Conservation (phyloP, 2,113 vertebrate species). For the Miniopterus natalensis region DNA sequence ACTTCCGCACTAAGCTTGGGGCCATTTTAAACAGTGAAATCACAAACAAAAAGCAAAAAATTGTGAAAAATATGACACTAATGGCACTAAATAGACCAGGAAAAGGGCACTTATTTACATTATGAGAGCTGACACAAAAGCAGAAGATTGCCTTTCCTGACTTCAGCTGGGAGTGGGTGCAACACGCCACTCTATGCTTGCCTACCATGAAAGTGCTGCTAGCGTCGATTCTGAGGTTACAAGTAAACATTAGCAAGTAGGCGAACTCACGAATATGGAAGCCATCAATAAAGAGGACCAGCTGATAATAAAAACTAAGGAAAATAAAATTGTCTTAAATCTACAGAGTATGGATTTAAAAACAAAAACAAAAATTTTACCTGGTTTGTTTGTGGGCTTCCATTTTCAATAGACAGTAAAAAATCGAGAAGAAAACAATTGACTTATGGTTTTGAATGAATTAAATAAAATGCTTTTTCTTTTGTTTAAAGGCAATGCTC, state of each 20-base stretch:
- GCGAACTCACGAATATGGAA: neutral
- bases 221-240: neutral
- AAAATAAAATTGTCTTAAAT: neutral
- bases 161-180: neutral
- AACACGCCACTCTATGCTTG: rapidly evolving
- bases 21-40: neutral
- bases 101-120: neutral
- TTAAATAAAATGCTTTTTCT: neutral
- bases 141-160: neutral
- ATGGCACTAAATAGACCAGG: neutral
- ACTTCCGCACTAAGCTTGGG: neutral
- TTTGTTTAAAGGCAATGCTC: neutral
- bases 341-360: neutral
- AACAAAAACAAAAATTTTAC: neutral
- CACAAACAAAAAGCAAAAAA: neutral
- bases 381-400: rapidly evolving
- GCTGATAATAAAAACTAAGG: neutral
- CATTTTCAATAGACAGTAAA: neutral
- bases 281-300: neutral
- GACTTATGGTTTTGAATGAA: neutral
- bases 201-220: rapidly evolving
- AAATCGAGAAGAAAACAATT: neutral
- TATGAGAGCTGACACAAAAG: neutral
- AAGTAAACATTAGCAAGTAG: neutral
- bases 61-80: neutral